Evolutionary conservation across 2,797 vertebrate genomes (phyloP), one percentile per base, ranked within the genome.

Genomic region (Xenopus petersii): DNA sequence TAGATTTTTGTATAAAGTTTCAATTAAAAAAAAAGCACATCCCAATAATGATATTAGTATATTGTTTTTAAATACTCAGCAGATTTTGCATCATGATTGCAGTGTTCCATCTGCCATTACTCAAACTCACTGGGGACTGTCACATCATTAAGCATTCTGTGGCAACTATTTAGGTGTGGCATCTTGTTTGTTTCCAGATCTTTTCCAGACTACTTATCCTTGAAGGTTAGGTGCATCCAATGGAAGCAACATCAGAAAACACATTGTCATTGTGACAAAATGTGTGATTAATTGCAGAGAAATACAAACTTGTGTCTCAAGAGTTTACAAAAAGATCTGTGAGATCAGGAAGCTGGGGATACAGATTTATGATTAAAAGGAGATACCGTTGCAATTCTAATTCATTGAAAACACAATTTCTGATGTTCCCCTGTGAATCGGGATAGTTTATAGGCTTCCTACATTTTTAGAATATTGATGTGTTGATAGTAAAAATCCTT

Each of bases 111-210:
- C 71, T 79, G 71, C 62, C 56, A 79, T 79, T 71, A 74, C 65
- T 79, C 75, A 74, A 46, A 21, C 71, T 79, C 61, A 73, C 59
- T 64, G 65, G 75, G 75, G 75, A 78, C 66, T 68, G 71, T 64
- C 71, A 79, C 48, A 74, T 79, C 76, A 79, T 79, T 79, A 73
- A 74, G 76, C 76, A 74, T 73, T 79, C 64, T 26, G 42, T 70
- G 61, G 73, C 71, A 74, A 59, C 71, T 74, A 65, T 69, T 74
- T 66, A 79, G 67, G 76, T 74, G 61, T 70, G 64, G 11, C 71
- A 58, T 13, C 48, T 61, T 33, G 24, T 78, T 73, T 63, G 69
- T 63, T 73, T 78, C 64, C 70, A 62, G 75, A 73, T 73, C 71
- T 69, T 79, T 79, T 79, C 54, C 71, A 79, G 66, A 49, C 67